Evolutionary conservation across 1,140 invertebrate genomes (phyloP), one percentile per base, ranked within the genome.

Genomic region (Camponotus vicinus): DNA sequence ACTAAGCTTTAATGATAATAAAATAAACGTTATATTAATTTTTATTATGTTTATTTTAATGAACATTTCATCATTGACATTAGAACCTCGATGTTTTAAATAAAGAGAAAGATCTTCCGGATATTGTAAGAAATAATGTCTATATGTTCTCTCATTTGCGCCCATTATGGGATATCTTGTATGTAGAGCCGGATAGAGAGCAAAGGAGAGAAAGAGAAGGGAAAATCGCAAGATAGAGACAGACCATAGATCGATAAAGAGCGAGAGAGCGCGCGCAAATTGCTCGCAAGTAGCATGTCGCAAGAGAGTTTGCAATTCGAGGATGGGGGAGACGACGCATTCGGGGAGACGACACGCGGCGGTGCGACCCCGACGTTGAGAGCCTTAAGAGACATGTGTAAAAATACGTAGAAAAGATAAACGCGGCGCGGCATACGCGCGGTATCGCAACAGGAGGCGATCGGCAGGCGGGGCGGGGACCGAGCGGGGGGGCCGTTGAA

Each of bases 341-440:
- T 76, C 37, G 69, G 27, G 49, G 67, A 57, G 67, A 45, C 71
- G 78, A 80, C 85, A 77, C 78, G 63, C 77, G 71, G 76, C 86
- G 76, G 66, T 69, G 59, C 55, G 71, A 75, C 78, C 78, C 88
- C 66, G 85, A 71, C 85, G 70, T 57, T 77, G 80, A 83, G 52
- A 88, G 90, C 66, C 64, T 80, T 70, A 55, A 80, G 66, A 91
- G 70, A 89, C 85, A 88, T 92, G 90, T 93, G 92, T 93, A 93
- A 93, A 93, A 93, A 93, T 93, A 93, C 89, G 92, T 93, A 92
- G 91, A 93, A 92, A 93, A 93, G 88, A 91, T 93, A 92, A 91
- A 87, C 86, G 66, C 52, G 80, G 78, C 83, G 69, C 49, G 45
- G 13, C 78, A 75, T 75, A 75, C 86, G 75, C 64, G 80, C 67